A percentile compares a stretch with the other conserved stretches of the same genome.
These are phyloP conservation scores for Temnothorax ravouxi DNA, from an alignment of 2,888 invertebrate genomes.

Conservation along the genomic window DNA sequence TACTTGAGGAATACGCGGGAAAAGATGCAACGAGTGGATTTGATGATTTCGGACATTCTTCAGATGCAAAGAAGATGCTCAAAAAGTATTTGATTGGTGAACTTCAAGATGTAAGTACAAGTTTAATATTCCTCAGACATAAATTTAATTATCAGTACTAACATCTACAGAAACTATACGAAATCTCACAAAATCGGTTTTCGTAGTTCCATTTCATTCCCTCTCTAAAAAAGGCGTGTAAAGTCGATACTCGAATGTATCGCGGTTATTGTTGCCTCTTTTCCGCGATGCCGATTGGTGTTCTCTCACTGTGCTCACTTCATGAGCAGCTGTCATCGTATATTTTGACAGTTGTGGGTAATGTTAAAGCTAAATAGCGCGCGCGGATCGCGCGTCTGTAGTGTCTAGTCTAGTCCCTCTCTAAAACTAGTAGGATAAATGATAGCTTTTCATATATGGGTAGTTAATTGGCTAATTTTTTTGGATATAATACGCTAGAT, in stretches of 20 bases:
- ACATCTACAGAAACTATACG: neutral
- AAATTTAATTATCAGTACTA: neutral
- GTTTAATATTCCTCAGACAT: neutral
- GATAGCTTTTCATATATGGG: neutral
- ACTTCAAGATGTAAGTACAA: conserved; percentile 87
- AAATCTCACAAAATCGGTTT: neutral
- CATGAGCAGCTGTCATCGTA: no score
- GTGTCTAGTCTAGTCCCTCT: no score
- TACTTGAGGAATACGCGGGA: conserved; percentile 90
- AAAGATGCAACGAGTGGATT: conserved; percentile 90
- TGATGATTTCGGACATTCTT: conserved; percentile 90
- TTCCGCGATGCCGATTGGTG: no score
- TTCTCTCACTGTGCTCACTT: no score
- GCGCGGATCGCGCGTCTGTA: no score
- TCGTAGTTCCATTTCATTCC: neutral
- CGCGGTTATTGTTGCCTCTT: no score
- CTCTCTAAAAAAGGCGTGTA: no score
- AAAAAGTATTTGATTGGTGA: conserved; percentile 90
- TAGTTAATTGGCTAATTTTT: neutral
- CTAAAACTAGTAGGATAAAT: neutral
- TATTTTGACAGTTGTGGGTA: no score
- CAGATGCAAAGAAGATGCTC: conserved; percentile 89
- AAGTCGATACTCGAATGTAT: no score
- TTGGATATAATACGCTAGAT: neutral
- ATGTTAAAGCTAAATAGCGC: no score